phyloP scores from a whole-genome alignment of 2,797 vertebrate species.

The Peromyscus melanophrys region DNA sequence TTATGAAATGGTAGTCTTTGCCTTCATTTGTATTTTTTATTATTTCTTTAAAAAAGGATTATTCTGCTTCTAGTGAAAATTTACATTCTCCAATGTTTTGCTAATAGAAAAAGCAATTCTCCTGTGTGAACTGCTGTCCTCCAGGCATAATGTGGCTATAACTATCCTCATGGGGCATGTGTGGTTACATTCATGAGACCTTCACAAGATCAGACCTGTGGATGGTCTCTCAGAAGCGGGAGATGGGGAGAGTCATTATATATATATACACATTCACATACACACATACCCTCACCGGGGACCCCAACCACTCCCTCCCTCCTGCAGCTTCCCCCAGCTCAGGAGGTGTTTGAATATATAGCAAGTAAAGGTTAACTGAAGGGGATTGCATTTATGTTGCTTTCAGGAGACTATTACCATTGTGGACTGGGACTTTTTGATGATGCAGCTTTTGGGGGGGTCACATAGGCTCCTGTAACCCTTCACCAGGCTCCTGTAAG shows the following conservation, averaged over 20 bases:
- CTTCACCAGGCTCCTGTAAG: background rate
- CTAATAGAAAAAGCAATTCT: background rate
- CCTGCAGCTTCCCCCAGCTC: background rate
- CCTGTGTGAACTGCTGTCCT: background rate
- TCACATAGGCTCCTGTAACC: background rate
- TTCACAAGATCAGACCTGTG: background rate
- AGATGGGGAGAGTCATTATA: background rate
- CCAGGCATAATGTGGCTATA: background rate
- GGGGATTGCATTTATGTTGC: background rate
- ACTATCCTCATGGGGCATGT: background rate
- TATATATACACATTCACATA: too few relatives aligned
- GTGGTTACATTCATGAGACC: background rate
- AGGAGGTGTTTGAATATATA: background rate
- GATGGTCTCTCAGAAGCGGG: background rate
- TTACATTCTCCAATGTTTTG: background rate
- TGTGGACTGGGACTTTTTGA: background rate
- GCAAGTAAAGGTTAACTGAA: background rate
- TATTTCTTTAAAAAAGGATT: background rate
- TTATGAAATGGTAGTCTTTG: constrained; percentile 39
- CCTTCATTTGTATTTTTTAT: background rate
- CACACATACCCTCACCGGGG: background rate
- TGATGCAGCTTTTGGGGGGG: background rate
- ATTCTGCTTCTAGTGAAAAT: background rate
- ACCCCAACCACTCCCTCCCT: background rate
- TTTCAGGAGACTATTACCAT: too few relatives aligned